These are phyloP conservation scores for Sitobion miscanthi DNA, from an alignment of 1,140 invertebrate species.

Conservation along the genomic window DNA sequence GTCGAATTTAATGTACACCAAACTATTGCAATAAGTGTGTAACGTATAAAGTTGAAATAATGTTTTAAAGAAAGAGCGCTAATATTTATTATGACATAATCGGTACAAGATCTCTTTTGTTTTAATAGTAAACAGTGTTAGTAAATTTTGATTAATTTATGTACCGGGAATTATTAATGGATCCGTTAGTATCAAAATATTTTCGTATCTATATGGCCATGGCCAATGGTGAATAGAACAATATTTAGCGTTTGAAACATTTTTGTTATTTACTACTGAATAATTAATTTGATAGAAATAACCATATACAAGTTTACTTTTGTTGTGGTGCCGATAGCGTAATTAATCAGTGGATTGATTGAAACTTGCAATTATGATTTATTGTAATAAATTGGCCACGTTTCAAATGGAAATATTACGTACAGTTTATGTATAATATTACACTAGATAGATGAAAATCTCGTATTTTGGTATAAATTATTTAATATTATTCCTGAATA, in stretches of 20 bases:
- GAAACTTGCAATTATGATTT: slow-evolving; percentile 6
- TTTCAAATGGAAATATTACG: neutral
- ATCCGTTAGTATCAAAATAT: neutral
- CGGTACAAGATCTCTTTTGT: neutral
- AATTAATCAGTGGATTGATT: neutral
- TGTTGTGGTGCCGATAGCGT: neutral
- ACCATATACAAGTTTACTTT: neutral
- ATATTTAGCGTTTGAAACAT: neutral
- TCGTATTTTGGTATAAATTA: neutral
- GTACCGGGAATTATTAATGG: neutral
- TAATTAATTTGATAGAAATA: neutral
- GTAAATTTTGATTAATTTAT: neutral
- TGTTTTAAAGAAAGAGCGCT: neutral
- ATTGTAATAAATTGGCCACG: neutral
- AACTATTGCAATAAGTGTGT: neutral
- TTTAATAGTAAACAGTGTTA: neutral
- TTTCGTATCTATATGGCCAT: neutral
- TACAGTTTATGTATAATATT: neutral
- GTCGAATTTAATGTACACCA: neutral
- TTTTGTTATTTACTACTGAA: neutral
- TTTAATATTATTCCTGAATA: neutral
- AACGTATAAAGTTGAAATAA: neutral
- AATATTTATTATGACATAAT: neutral
- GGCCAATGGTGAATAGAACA: neutral
- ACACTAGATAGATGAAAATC: neutral